Percentiles rank a stretch among this genome's conserved stretches.
These are phyloP conservation scores for Calycopis cecrops DNA, from an alignment of 1,140 invertebrate genomes.

Conservation along the genomic window DNA sequence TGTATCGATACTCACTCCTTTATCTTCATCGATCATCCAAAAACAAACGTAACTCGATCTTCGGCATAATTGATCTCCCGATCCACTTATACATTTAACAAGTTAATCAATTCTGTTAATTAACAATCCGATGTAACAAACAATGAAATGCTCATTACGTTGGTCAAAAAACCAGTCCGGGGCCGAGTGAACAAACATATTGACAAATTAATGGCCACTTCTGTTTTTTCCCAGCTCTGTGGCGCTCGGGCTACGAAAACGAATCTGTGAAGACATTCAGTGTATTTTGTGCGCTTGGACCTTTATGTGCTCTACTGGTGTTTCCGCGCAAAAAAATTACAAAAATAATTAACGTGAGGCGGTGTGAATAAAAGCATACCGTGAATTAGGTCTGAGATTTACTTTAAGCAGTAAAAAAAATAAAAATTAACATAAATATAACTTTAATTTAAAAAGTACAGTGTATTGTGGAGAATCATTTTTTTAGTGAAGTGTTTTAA, in stretches of 20 bases:
- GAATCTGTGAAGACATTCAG: constrained; percentile 56
- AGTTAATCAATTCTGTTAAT: background rate
- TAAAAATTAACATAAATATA: no score
- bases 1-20: no score
- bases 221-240: constrained; percentile 47
- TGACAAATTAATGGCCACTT: constrained; percentile 34
- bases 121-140: background rate
- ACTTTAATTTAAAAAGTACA: no score
- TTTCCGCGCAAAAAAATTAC: constrained; percentile 12
- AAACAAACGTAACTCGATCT: no score
- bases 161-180: no score
- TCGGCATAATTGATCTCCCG: no score
- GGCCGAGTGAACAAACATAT: constrained; percentile 4
- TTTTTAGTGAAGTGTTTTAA: no score
- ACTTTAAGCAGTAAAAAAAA: no score
- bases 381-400: no score
- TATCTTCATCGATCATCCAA: no score
- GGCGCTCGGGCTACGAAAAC: constrained; percentile 49
- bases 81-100: background rate
- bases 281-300: constrained; percentile 51
- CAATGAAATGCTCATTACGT: no score
- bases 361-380: constrained; percentile 2
- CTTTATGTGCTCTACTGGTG: constrained; percentile 53
- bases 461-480: no score
- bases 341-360: constrained; percentile 1